Base-by-base conservation (phyloP, 2,888 invertebrate species). In the Pandemis corylana region DNA sequence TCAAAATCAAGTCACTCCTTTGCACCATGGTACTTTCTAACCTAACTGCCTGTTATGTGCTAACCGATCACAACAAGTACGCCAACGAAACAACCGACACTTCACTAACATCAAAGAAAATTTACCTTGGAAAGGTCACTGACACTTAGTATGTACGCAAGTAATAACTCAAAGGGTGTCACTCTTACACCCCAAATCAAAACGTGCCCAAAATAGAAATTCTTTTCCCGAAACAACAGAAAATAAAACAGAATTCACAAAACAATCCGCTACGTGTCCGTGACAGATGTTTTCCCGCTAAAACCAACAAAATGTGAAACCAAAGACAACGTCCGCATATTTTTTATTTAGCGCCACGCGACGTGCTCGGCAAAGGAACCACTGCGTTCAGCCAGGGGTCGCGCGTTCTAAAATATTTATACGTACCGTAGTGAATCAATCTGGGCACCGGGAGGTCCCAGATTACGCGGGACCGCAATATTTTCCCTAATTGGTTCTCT, bases 361-460 rank as follows among this genome's bases (percentile, higher is more conserved):
- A 80, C 81, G 82, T 82, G 80, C 75, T 71, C 51, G 81, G 82
- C 83, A 77, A 84, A 83, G 84, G 81, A 81, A 82, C 79, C 78
- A 76, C 81, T 79, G 77, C 78, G 82, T 87, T 82, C 82, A 79
- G 81, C 82, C 81, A 69, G 76, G 77, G 79, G 81, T 80, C 76
- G 80, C 78, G 75, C 49, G 78, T 72, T 80, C 80, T 88, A 85
- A 89, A 90, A 86, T 89, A 90, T 90, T 90, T 82, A 90, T 78
- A 82, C 80, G 76, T 80, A 83, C 88, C 87, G 81, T 82, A 84
- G 81, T 87, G 89, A 87, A 89, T 89, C 90, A 89, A 89, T 89
- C 86, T 79, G 80, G 81, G 79, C 73, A 80, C 81, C 78, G 80
- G 80, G 80, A 80, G 83, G 83, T 81, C 76, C 79, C 81, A 82